Percentiles rank a stretch among this genome's conserved stretches.
phyloP scores from a whole-genome alignment of 2,888 invertebrate species.

The Abrostola tripartita region DNA sequence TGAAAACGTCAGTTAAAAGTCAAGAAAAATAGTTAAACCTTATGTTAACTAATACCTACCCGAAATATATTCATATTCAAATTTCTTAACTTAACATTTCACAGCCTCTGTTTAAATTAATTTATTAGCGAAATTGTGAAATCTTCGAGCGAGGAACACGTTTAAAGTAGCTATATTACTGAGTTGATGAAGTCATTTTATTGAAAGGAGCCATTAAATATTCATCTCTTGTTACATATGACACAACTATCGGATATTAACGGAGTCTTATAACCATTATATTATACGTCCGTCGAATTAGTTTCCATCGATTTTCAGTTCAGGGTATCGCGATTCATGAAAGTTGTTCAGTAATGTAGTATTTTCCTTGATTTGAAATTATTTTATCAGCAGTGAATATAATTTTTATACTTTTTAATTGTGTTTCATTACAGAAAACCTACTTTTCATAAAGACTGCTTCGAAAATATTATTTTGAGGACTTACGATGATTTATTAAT shows the following conservation, averaged over 20 bases:
- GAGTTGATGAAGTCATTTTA: constrained; percentile 53
- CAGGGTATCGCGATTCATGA: constrained; percentile 30
- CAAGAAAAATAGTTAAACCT: background rate
- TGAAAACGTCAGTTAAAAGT: background rate
- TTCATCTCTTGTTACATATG: constrained; percentile 46
- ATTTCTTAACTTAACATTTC: constrained; percentile 24
- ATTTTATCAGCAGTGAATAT: background rate
- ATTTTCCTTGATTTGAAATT: background rate
- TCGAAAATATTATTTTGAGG: too few relatives aligned
- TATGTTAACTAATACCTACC: constrained; percentile 1
- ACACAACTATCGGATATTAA: constrained; percentile 32
- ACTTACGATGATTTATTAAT: too few relatives aligned
- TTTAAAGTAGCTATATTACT: constrained; percentile 29
- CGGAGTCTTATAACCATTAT: constrained; percentile 32
- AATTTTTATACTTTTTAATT: too few relatives aligned
- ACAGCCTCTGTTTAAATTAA: constrained; percentile 46
- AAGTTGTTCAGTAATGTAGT: background rate
- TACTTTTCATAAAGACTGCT: too few relatives aligned
- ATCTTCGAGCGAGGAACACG: constrained; percentile 42
- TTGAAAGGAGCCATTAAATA: constrained; percentile 47
- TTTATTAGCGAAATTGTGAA: constrained; percentile 60
- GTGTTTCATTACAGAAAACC: too few relatives aligned
- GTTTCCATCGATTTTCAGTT: constrained; percentile 37
- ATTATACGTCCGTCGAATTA: constrained; percentile 19
- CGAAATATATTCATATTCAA: constrained; percentile 7